Base-by-base conservation (phyloP, 2,888 invertebrate genomes). In the Beris chalybata region DNA sequence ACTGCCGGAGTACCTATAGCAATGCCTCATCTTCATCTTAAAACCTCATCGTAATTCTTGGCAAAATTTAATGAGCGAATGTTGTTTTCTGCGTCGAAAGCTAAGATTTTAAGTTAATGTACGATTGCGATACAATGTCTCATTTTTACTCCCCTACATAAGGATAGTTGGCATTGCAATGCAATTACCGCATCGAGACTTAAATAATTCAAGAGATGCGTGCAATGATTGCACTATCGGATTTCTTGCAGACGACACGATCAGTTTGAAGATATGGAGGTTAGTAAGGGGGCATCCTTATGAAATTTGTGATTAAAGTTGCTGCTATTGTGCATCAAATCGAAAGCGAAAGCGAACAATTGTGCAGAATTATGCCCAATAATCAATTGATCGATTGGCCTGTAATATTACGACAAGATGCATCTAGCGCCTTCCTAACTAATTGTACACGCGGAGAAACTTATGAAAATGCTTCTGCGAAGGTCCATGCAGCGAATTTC, bases 61-160 rank as follows among this genome's bases (percentile, higher is more conserved):
- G 9, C 7, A 22, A 38, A 38, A 38, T 38, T 38, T 38, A 38
- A 38, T 38, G 15, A 43, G 56, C 32, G 56, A 38, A 56, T 56
- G 56, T 43, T 32, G 54, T n/a, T n/a, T 55, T n/a, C 7, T 12
- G 31, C 31, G 31, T 30, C 11, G 12, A 12, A 22, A 43, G 15
- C 38, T 56, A 29, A 38, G 9, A 56, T 43, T 56, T 6, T 56
- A 43, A 56, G 44, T 56, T 15, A 15, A n/a, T 13, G 54, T 43
- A 6, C 32, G 43, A 56, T 56, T 22, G 43, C 56, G 38, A 38
- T 43, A 43, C 56, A 56, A 56, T 43, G 56, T 56, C 56, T 56
- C 56, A 56, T 56, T 56, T 38, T 56, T 38, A 56, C 56, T 56
- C 56, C 56, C 43, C 43, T 15, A 56, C 38, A 38, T 56, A 43